phyloP scores from a whole-genome alignment of 2,113 vertebrate genomes.

The Nesoenas mayeri region DNA sequence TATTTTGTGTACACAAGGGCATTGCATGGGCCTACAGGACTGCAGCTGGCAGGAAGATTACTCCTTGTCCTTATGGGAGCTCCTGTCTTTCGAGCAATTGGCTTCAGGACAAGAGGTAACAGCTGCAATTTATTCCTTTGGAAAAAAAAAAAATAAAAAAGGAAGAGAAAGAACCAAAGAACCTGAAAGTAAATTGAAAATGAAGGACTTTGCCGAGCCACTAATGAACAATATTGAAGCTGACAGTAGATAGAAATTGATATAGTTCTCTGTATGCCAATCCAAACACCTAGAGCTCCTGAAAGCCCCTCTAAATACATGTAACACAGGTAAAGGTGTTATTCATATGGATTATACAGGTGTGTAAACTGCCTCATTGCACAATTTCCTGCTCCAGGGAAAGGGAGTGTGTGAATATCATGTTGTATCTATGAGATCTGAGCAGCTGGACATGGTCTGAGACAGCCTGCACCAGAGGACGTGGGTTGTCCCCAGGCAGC shows the following conservation, averaged over 20 bases:
- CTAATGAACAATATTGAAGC: background rate
- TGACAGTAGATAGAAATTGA: background rate
- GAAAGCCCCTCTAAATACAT: background rate
- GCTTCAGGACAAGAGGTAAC: background rate
- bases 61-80: background rate
- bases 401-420: background rate
- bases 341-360: background rate
- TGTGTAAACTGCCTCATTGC: background rate
- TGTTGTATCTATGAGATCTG: background rate
- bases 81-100: background rate
- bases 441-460: background rate
- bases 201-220: background rate
- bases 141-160: background rate
- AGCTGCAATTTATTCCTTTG: background rate
- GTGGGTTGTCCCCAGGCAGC: rapidly evolving
- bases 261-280: background rate
- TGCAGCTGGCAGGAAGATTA: background rate
- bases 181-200: background rate
- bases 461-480: background rate
- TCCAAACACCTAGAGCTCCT: background rate
- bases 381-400: background rate
- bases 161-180: background rate
- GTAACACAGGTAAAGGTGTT: background rate
- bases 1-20: background rate
- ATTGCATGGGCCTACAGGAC: background rate